Evolutionary conservation across 2,797 vertebrate species (phyloP).

Genomic region (Sparus aurata): DNA sequence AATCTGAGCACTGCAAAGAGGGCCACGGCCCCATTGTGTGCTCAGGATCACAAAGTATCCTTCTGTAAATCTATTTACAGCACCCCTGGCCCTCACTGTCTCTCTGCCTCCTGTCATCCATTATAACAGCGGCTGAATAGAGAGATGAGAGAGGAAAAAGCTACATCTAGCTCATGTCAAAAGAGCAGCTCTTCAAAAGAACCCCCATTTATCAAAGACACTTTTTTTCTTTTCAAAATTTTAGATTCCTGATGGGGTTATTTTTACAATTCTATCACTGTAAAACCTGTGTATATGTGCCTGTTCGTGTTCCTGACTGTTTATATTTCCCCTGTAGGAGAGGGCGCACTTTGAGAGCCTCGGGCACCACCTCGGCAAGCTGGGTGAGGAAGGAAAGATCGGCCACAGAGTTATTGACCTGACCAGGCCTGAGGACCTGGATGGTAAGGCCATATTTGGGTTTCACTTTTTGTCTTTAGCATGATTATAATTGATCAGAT

Average conservation of each 20-base stretch:
- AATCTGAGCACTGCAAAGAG: conserved; percentile 83
- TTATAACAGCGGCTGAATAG: conserved; percentile 79
- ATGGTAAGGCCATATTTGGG: conserved; percentile 86
- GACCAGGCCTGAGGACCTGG: conserved; percentile 98
- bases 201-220: conserved; percentile 72
- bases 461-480: background rate
- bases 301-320: conserved; percentile 70
- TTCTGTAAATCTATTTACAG: conserved; percentile 85
- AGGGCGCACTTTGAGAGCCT: conserved; percentile 95
- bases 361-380: conserved; percentile 93
- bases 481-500: background rate
- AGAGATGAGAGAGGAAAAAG: conserved; percentile 77
- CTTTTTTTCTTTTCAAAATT: conserved; percentile 66
- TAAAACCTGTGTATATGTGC: conserved; percentile 44
- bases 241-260: conserved; percentile 59
- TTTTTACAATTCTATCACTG: conserved; percentile 56
- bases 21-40: conserved; percentile 84
- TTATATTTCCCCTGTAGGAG: conserved; percentile 86
- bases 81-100: conserved; percentile 83
- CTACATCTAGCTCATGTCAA: conserved; percentile 77
- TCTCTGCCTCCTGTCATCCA: conserved; percentile 78
- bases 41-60: conserved; percentile 83
- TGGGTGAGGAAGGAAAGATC: conserved; percentile 95
- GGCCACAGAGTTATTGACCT: conserved; percentile 98
- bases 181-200: conserved; percentile 79